Percentiles rank a stretch among this genome's conserved stretches.
These are phyloP conservation scores for Drosophila longiperda DNA, from an alignment of 2,888 invertebrate species.

Conservation along the genomic window DNA sequence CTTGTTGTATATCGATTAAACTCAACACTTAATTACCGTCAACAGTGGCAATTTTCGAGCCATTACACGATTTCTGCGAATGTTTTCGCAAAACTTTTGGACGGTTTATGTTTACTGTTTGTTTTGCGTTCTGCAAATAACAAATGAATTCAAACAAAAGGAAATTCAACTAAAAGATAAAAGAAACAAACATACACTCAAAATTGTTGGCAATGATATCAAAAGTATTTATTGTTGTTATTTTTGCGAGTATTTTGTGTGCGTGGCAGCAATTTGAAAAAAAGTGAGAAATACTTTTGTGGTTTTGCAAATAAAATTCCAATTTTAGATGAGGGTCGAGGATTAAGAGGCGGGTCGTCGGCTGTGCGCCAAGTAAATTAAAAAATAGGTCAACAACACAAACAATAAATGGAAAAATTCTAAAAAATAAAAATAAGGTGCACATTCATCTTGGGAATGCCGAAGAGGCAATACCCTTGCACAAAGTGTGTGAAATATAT, in stretches of 20 bases:
- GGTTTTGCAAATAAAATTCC: conserved; percentile 60
- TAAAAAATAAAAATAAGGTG: not conserved
- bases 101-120: not conserved
- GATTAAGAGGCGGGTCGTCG: not conserved
- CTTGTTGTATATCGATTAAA: conserved; percentile 17
- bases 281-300: conserved; percentile 56
- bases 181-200: not conserved
- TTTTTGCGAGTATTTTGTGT: conserved; percentile 25
- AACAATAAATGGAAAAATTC: conserved; percentile 2
- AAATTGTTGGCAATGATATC: conserved; percentile 43
- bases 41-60: conserved; percentile 29
- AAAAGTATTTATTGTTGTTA: conserved; percentile 31
- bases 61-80: conserved; percentile 46
- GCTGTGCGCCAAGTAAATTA: conserved; percentile 45
- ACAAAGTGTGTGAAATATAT: not conserved
- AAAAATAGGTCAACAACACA: conserved; percentile 49
- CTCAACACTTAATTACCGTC: conserved; percentile 38
- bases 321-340: conserved; percentile 52
- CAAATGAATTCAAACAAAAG: conserved; percentile 41
- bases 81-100: conserved; percentile 49
- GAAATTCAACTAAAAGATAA: not conserved
- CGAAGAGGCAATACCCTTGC: conserved; percentile 3
- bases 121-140: conserved; percentile 12
- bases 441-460: not conserved
- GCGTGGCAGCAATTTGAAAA: conserved; percentile 1